Evolutionary conservation across 2,113 vertebrate species (phyloP), one percentile per base, ranked within the genome.

Genomic region (Etheostoma spectabile): DNA sequence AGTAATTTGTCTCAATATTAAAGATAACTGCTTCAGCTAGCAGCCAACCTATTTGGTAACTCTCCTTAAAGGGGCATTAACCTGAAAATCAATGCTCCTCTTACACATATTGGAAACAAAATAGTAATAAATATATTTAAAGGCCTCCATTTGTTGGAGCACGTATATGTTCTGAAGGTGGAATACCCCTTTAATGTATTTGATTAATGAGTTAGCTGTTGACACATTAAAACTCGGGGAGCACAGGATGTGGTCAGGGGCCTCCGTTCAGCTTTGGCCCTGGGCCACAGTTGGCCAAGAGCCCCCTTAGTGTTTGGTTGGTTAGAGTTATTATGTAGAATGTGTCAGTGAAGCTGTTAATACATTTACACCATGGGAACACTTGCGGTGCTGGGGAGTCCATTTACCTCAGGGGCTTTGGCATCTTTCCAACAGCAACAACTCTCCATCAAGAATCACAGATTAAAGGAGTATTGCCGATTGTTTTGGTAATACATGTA

Each of bases 361-460:
- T 92, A 80, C 79, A 78, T 89, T 88, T 84, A 82, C 84, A 73
- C 88, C 74, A 60, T 68, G 79, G 84, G 87, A 92, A 75, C 75
- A 76, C 63, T 76, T 75, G 56, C 12, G 10, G 63, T 63, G 66
- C 78, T 77, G 66, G 76, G 71, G 49, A 90, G 87, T 91, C 86
- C 77, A 85, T 87, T 93, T 89, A 93, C 82, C 89, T 87, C 61
- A 59, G 67, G 77, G 83, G 70, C 74, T 80, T 87, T 90, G 93
- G 88, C 81, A 75, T 84, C 15, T 73, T 74, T 92, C 92, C 89
- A 90, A 59, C 72, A 71, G 75, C 65, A 90, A 68, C 66, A 83
- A 70, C 49, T 83, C 74, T 64, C 79, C 65, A 83, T 80, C 46
- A 74, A 88, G 71, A 90, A 79, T 69, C 75, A 74, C 69, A 82